Conservation (phyloP, 2,888 invertebrate genomes). For the Elegia similella region DNA sequence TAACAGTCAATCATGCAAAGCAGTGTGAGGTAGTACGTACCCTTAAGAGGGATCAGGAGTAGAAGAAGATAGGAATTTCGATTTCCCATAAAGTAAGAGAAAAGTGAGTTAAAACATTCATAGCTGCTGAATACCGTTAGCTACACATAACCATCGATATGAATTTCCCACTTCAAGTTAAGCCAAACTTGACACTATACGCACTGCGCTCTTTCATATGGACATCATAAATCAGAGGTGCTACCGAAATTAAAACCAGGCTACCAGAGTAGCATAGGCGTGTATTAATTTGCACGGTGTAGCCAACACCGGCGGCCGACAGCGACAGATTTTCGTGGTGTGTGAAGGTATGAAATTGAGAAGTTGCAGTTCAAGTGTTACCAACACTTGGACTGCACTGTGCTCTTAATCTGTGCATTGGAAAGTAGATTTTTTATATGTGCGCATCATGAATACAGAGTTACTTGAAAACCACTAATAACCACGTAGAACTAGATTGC, state of each 20-base stretch:
- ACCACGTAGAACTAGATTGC: too few relatives aligned
- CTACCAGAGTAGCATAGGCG: constrained; percentile 40
- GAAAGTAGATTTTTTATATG: constrained; percentile 14
- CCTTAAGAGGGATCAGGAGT: too few relatives aligned
- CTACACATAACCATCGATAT: neutral
- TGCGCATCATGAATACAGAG: too few relatives aligned
- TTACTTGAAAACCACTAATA: too few relatives aligned
- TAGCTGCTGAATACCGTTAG: too few relatives aligned
- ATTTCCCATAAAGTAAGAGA: too few relatives aligned
- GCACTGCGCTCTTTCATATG: constrained; percentile 65
- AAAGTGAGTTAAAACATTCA: too few relatives aligned
- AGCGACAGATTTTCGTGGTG: constrained; percentile 64
- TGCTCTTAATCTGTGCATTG: constrained; percentile 13
- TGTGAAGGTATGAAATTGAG: constrained; percentile 52
- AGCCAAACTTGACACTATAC: constrained; percentile 54
- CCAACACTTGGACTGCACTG: constrained; percentile 42
- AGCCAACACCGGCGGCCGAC: constrained; percentile 44
- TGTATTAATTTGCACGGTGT: constrained; percentile 58
- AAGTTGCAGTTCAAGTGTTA: constrained; percentile 41
- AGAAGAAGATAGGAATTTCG: too few relatives aligned
- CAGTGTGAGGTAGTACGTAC: too few relatives aligned
- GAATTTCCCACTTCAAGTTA: constrained; percentile 41
- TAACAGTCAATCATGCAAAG: too few relatives aligned
- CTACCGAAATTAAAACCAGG: constrained; percentile 70
- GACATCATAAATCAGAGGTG: constrained; percentile 70